Evolutionary conservation across 2,797 vertebrate species (phyloP).

Genomic region (Acanthopagrus latus): DNA sequence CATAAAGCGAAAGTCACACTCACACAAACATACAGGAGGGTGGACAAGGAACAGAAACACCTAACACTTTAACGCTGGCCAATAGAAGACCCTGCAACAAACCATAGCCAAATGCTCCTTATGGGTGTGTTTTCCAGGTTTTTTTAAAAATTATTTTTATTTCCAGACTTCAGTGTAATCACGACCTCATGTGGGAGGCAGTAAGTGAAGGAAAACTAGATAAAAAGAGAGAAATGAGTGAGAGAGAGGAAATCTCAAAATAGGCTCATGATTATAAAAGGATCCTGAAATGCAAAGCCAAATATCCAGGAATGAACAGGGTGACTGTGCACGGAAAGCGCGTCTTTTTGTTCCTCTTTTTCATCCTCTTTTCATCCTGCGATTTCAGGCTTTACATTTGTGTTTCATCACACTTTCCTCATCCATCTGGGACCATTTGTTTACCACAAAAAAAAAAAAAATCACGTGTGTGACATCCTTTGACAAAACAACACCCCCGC

Average conservation of each 20-base stretch:
- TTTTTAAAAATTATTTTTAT: slow-evolving; percentile 54
- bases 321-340: slow-evolving; percentile 18
- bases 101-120: slow-evolving; percentile 18
- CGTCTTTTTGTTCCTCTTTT: slow-evolving; percentile 10
- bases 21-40: slow-evolving; percentile 3
- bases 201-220: slow-evolving; percentile 60
- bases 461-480: slow-evolving; percentile 60
- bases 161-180: slow-evolving; percentile 68
- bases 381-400: slow-evolving; percentile 51
- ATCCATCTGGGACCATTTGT: slow-evolving; percentile 64
- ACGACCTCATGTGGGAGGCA: slow-evolving; percentile 74
- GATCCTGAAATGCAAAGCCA: slow-evolving; percentile 57
- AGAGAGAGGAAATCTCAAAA: slow-evolving; percentile 68
- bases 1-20: slow-evolving; percentile 66
- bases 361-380: slow-evolving; percentile 25
- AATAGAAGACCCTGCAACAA: slow-evolving; percentile 18
- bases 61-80: neutral
- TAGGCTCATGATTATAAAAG: slow-evolving; percentile 65
- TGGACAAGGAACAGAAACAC: slow-evolving; percentile 27
- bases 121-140: slow-evolving; percentile 39
- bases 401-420: slow-evolving; percentile 52
- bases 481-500: slow-evolving; percentile 60
- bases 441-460: slow-evolving; percentile 40
- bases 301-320: slow-evolving; percentile 48
- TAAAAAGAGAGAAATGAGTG: slow-evolving; percentile 58